Base-by-base conservation (phyloP, 1,140 invertebrate genomes). In the Drosophila sproati region DNA sequence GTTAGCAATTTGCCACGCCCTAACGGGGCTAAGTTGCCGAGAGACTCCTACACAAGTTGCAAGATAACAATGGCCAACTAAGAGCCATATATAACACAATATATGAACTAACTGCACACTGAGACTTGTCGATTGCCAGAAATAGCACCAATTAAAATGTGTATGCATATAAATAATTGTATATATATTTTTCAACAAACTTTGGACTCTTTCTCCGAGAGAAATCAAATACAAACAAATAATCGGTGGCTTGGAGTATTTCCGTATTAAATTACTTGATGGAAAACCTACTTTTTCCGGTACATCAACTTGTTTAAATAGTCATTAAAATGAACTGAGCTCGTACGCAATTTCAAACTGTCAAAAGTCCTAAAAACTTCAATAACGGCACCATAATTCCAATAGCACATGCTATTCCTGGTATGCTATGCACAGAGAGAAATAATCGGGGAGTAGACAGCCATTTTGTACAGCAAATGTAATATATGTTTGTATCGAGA, bases 1-100 rank as follows among this genome's bases (percentile, higher is more conserved):
- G 73, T 60, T 73, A 56, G 57, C 67, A 68, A 76, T 77, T 80
- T 77, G 78, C 61, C 73, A 80, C 73, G 78, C 67, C 78, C 51
- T 4, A 48, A 70, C 71, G 64, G 59, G 55, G 60, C 62, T 47
- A 68, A 34, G 59, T 39, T 20, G 29, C 20, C 54, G 12, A 56
- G 41, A 51, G 32, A 55, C 57, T 41, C 32, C 35, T 39, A 50
- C 45, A 45, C 50, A 60, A 43, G 39, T 0, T 48, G 35, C 7
- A n/a, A 37, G 45, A 35, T n/a, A 35, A n/a, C 43, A 69, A 43
- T 43, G n/a, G n/a, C 39, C 3, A 43, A 3, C 39, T 43, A 4
- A 43, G 20, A 20, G 20, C 20, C 20, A 20, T 20, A 20, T 20
- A 20, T 20, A 20, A 20, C 20, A 20, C 20, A 20, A 20, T 20